Conservation (phyloP, 2,888 invertebrate genomes). For the Acanthopleura granulata region DNA sequence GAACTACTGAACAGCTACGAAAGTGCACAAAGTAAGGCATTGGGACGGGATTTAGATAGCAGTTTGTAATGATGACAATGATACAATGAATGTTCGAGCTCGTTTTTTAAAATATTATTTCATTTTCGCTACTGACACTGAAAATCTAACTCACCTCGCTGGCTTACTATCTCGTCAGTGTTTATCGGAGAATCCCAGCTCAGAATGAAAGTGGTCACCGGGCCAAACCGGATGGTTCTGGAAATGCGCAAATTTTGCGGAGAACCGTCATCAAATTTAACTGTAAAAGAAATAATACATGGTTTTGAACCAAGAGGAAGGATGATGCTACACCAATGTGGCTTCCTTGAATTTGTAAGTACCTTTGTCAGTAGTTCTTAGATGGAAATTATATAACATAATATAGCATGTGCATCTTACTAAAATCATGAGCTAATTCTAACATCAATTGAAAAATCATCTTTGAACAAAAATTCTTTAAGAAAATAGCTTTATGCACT, state of each 20-base stretch:
- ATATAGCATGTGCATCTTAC: too few relatives aligned
- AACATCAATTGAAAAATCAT: not conserved
- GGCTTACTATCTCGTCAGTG: not conserved
- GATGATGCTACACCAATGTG: not conserved
- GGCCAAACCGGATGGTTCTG: not conserved
- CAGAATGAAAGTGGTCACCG: not conserved
- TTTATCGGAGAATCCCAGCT: not conserved
- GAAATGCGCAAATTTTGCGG: not conserved
- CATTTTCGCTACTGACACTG: not conserved
- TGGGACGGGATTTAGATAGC: too few relatives aligned
- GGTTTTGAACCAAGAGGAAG: not conserved
- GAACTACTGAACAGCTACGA: not conserved
- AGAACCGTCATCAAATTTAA: not conserved
- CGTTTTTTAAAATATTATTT: too few relatives aligned
- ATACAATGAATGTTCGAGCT: too few relatives aligned
- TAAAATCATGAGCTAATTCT: too few relatives aligned
- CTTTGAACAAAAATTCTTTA: too few relatives aligned
- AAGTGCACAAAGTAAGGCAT: too few relatives aligned
- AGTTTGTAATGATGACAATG: too few relatives aligned
- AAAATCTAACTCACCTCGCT: not conserved
- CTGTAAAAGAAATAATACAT: not conserved
- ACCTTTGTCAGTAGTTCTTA: too few relatives aligned
- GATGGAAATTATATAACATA: too few relatives aligned
- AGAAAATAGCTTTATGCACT: too few relatives aligned
- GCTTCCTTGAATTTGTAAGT: too few relatives aligned